Evolutionary conservation across 1,140 invertebrate species (phyloP), one percentile per base, ranked within the genome.

Genomic region (Potamilus streckersoni): DNA sequence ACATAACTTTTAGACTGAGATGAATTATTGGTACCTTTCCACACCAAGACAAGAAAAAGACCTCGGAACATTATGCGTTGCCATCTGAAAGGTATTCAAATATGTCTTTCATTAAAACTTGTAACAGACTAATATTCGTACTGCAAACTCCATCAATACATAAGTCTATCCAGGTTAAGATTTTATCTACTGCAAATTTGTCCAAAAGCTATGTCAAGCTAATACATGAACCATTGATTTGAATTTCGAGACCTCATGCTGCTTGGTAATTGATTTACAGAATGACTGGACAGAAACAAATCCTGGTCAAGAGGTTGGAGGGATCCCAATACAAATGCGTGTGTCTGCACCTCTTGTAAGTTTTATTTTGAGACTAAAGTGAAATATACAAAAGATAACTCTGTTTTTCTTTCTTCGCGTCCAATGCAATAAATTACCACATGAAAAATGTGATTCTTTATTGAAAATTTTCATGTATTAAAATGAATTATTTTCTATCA

Each of bases 251-350:
- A 20, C 20, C 2, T 16, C 55, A 19, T 64, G 38, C 8, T 38
- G 5, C 68, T 14, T 56, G 38, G 38, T 49, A 49, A 49, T 49
- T 49, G 1, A 49, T 59, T 74, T 65, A 23, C 62, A 82, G 81
- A 74, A 64, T 59, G n/a, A 73, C n/a, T 83, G 82, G 82, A 61
- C 20, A 2, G 75, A 81, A 56, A 20, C 74, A 3, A 83, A 81
- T 27, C 74, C 82, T 55, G 82, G 82, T 27, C 74, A 76, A 31
- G 73, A 74, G 63, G 66, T 76, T 63, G 78, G 82, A 17, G 75
- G 76, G 27, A 78, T 80, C 20, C 82, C 82, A 0, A 57, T 83
- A 65, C 78, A 79, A 56, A 77, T 83, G 68, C 74, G 70, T 15
- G 78, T 83, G 2, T 74, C 73, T 14, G 66, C 78, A 11, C 68